phyloP scores from a whole-genome alignment of 2,888 invertebrate genomes.

The Anthophora plumipes region DNA sequence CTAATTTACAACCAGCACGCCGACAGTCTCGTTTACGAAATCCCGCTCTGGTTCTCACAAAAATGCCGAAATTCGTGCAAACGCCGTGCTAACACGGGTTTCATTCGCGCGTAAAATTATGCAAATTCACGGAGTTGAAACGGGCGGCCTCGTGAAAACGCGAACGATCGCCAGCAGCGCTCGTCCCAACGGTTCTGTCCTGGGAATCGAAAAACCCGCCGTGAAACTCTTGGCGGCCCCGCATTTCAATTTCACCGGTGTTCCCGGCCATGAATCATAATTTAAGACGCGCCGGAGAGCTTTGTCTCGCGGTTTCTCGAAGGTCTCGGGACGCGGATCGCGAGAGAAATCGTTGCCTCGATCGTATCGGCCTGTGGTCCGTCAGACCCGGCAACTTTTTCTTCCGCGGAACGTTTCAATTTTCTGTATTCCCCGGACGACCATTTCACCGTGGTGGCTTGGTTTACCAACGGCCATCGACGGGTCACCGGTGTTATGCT shows the following conservation, averaged over 20 bases:
- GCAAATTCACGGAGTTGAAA: constrained; percentile 32
- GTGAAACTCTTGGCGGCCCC: constrained; percentile 11
- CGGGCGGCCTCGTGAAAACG: constrained; percentile 10
- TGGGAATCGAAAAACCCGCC: constrained; percentile 47
- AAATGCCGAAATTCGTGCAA: constrained; percentile 2
- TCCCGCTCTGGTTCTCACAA: not conserved
- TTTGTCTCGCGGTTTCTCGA: constrained; percentile 35
- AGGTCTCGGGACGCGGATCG: constrained; percentile 22
- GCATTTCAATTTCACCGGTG: constrained; percentile 41
- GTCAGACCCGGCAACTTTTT: constrained; percentile 45
- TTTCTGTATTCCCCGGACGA: constrained; percentile 56
- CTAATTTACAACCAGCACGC: not conserved
- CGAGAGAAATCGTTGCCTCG: constrained; percentile 40
- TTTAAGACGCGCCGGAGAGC: constrained; percentile 35
- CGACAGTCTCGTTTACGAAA: not conserved
- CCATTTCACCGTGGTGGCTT: constrained; percentile 34
- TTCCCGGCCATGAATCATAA: constrained; percentile 48
- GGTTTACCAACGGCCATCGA: constrained; percentile 13
- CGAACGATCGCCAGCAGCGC: constrained; percentile 27
- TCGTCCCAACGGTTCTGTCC: not conserved
- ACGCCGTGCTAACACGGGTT: constrained; percentile 17
- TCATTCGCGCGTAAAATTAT: constrained; percentile 40
- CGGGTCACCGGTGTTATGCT: constrained; percentile 36
- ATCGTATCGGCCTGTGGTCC: constrained; percentile 50
- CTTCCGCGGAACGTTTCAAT: constrained; percentile 59